Base-by-base conservation (phyloP, 2,113 vertebrate genomes). In the Plectropomus leopardus region DNA sequence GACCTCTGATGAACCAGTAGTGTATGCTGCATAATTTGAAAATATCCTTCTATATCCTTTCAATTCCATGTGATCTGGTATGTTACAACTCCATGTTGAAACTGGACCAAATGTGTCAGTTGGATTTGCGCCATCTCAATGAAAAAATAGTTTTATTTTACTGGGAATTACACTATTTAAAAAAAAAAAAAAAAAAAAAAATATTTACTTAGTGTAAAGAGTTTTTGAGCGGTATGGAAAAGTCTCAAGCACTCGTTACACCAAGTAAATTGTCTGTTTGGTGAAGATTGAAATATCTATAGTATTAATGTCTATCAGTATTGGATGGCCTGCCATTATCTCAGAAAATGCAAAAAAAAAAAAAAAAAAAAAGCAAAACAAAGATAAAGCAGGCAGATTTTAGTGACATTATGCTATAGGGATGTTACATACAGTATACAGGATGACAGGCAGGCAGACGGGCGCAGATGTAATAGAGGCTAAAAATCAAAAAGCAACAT, bases 1-100 rank as follows among this genome's bases (percentile, higher is more conserved):
- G 77, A 82, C 77, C 67, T 73, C 32, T 65, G 45, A 63, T 70
- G 51, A 81, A 78, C 66, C 60, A 30, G n/a, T 32, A 66, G 59
- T 58, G 58, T 24, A 45, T 60, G 36, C 63, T 40, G 50, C 58
- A 72, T 55, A 54, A 57, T 60, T 24, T 53, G 13, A 68, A 68
- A 71, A 63, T 58, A 69, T 21, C 47, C 8, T 30, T 19, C 21
- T 55, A 23, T 5, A 7, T 45, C 23, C 5, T 53, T 72, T 50
- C 55, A 47, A 57, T 55, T 66, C 4, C 21, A 55, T 72, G 71
- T 66, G 8, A 69, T 28, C 5, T 42, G 13, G 8, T 54, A 6
- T 17, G 15, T 68, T 40, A 28, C 23, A 32, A 63, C 30, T 64
- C 6, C 13, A 1, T 60, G 55, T 26, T 59, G 19, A 17, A 32